Evolutionary conservation across 30 jellyfish, hydroid and myxozoan species (phyloP), one percentile per base, ranked within the genome.

Genomic region (Euphysa ruthae): DNA sequence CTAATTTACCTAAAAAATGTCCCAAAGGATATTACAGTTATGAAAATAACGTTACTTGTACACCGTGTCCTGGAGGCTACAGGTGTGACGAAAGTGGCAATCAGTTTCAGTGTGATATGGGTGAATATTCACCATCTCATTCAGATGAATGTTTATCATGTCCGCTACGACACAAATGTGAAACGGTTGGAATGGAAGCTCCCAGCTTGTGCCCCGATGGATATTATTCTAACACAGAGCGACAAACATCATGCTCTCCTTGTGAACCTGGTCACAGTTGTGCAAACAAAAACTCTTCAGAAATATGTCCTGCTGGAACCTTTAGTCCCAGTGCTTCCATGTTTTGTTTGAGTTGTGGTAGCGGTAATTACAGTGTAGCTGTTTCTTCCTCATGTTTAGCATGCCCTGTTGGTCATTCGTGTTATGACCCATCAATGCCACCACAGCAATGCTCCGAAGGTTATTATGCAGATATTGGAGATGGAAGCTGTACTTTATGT

Each of bases 211-310:
- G 96, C 66, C 64, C 74, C 28, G 86, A 71, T 73, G 96, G 96
- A 1, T 78, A 75, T 55, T 86, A 78, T 51, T 23, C 96, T 42
- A 71, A 52, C 73, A 73, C 78, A 0, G 38, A 57, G 29, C 58
- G 96, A 32, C 96, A 86, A 58, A 58, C 83, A 2, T 28, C 71
- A 16, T 86, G 96, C 69, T 42, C 35, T 12, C 58, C 61, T 22
- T 86, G 96, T 79, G 94, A 86, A 74, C 79, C 94, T 6, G 96
- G 96, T 15, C 57, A 66, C 22, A 52, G 85, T 25, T 86, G 96
- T 51, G 82, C 58, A 18, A 58, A 82, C 43, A 63, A 65, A 62
- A 86, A 82, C 10, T 46, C 69, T 33, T 71, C 93, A 35, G 82
- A 75, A 16, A 64, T 66, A 34, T 86, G 96, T 74, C 82, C 65